These are phyloP conservation scores for Platycercus adscitus DNA, from an alignment of 2,113 vertebrate genomes.

Conservation along the genomic window DNA sequence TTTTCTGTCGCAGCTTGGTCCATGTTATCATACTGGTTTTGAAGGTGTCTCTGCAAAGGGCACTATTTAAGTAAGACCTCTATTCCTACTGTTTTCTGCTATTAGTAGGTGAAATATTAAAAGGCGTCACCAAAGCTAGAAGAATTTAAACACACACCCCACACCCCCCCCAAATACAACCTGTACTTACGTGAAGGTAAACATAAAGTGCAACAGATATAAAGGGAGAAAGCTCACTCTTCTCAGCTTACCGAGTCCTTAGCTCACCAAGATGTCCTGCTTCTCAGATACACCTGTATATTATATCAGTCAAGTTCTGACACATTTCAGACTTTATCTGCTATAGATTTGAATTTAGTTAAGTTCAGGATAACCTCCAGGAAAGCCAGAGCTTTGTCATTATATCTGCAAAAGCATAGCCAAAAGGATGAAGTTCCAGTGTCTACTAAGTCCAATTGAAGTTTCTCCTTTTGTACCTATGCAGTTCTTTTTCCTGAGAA, in stretches of 20 bases:
- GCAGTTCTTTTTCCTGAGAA: neutral
- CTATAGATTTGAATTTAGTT: neutral
- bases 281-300: neutral
- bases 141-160: neutral
- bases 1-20: neutral
- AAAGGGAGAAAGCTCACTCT: neutral
- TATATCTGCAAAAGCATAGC: neutral
- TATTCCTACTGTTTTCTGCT: neutral
- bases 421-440: neutral
- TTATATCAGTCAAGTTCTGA: neutral
- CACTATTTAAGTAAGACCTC: neutral
- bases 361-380: neutral
- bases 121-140: neutral
- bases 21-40: neutral
- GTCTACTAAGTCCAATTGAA: neutral
- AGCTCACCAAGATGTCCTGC: neutral
- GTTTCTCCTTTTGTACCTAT: neutral
- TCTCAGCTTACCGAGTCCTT: neutral
- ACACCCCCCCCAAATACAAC: rapidly evolving
- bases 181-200: neutral
- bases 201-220: neutral
- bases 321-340: neutral
- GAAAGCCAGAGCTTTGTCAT: neutral
- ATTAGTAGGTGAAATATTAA: neutral
- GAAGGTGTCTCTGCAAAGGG: neutral